Conservation (phyloP, 35 echinoderm and acorn worm species). For the Amphiura filiformis region DNA sequence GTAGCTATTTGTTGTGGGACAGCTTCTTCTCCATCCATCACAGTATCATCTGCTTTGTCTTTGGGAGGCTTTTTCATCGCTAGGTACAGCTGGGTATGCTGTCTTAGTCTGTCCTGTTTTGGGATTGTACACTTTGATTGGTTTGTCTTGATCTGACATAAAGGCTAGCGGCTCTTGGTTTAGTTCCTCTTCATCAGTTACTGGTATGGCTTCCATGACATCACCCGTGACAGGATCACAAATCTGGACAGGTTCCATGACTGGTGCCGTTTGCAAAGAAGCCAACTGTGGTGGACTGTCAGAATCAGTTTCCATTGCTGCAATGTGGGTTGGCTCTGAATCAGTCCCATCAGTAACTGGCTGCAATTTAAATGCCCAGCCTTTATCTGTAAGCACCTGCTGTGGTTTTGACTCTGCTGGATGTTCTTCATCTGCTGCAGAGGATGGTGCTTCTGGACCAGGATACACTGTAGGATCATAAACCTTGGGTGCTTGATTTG, state of each 20-base stretch:
- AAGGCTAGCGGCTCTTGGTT: neutral
- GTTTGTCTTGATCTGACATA: neutral
- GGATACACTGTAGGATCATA: neutral
- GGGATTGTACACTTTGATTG: constrained; percentile 2
- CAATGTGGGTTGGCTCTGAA: neutral
- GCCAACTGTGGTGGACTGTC: neutral
- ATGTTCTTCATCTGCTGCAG: neutral
- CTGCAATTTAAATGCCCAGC: neutral
- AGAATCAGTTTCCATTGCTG: neutral
- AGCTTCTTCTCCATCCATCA: too few species aligned
- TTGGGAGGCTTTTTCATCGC: neutral
- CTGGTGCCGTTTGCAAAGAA: neutral
- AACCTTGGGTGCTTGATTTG: neutral
- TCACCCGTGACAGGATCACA: constrained; percentile 15
- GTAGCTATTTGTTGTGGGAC: neutral
- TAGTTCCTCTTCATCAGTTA: neutral
- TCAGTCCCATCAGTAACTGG: neutral
- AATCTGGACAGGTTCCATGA: neutral
- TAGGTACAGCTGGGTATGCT: neutral
- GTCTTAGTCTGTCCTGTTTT: neutral
- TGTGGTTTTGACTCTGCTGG: neutral
- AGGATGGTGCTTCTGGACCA: neutral
- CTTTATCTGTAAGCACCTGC: neutral
- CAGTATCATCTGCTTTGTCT: neutral
- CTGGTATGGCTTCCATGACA: neutral